Conservation (phyloP, 2,888 invertebrate species). For the Eretmocerus hayati region DNA sequence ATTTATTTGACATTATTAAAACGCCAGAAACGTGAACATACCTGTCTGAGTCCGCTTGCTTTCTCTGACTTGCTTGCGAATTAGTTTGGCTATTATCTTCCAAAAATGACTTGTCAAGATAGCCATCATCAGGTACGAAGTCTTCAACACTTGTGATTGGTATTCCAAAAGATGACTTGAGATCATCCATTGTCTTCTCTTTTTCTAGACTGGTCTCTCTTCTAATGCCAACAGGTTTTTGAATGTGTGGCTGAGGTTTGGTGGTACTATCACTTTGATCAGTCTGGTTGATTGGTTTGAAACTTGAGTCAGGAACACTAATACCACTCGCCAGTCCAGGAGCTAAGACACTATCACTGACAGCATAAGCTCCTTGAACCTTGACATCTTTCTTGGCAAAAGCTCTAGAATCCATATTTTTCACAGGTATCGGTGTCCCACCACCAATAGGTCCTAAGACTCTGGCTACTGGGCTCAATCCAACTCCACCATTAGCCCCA, state of each 20-base stretch:
- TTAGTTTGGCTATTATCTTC: conserved; percentile 55
- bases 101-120: conserved; percentile 68
- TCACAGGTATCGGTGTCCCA: conserved; percentile 44
- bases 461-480: conserved; percentile 33
- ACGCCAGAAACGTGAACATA: conserved; percentile 30
- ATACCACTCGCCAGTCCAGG: conserved; percentile 1
- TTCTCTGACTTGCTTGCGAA: conserved; percentile 43
- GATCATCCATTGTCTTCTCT: conserved; percentile 28
- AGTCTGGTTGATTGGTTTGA: conserved; percentile 22
- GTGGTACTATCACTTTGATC: conserved; percentile 26
- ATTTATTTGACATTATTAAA: neutral
- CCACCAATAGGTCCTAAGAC: conserved; percentile 41
- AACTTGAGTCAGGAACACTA: conserved; percentile 10
- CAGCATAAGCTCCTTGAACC: neutral
- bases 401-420: conserved; percentile 34
- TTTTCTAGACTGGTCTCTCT: conserved; percentile 36
- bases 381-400: conserved; percentile 29
- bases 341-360: conserved; percentile 4
- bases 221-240: conserved; percentile 39
- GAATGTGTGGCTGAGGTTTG: conserved; percentile 36
- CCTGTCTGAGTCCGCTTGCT: conserved; percentile 53
- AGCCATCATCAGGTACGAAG: conserved; percentile 68
- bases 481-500: conserved; percentile 22
- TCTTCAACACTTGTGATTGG: conserved; percentile 58
- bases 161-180: conserved; percentile 20